Percentiles rank a stretch among this genome's conserved stretches.
Evolutionary conservation across 2,113 vertebrate species (phyloP).

Genomic region (Ctenodactylus gundi): DNA sequence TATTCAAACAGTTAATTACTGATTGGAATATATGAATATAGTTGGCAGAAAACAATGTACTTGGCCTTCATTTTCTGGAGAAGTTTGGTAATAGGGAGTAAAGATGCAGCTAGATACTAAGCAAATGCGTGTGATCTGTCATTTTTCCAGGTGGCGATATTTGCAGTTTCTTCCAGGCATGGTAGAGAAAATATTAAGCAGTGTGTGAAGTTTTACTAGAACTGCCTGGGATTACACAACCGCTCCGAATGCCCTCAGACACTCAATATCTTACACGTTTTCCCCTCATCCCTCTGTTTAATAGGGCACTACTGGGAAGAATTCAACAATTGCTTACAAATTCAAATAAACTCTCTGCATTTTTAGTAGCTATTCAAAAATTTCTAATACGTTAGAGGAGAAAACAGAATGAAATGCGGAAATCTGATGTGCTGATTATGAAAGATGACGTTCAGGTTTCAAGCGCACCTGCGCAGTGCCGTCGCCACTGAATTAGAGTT

Average conservation of each 20-base stretch:
- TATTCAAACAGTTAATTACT: background rate
- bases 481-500: background rate
- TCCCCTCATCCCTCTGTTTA: background rate
- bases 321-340: background rate
- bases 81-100: background rate
- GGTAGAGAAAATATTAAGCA: background rate
- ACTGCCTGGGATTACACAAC: no score
- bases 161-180: background rate
- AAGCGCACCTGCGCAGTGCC: background rate
- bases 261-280: background rate
- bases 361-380: constrained; percentile 44
- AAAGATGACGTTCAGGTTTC: constrained; percentile 38
- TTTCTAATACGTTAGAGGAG: background rate
- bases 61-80: background rate
- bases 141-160: background rate
- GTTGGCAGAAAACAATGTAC: background rate
- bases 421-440: background rate
- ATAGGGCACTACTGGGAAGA: background rate
- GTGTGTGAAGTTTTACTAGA: background rate
- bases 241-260: background rate
- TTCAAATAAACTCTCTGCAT: background rate
- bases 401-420: constrained; percentile 28
- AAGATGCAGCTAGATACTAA: background rate
- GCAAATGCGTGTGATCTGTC: background rate
- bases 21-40: background rate